Evolutionary conservation across 2,113 vertebrate genomes (phyloP), one percentile per base, ranked within the genome.

Genomic region (Phoenicopterus ruber): DNA sequence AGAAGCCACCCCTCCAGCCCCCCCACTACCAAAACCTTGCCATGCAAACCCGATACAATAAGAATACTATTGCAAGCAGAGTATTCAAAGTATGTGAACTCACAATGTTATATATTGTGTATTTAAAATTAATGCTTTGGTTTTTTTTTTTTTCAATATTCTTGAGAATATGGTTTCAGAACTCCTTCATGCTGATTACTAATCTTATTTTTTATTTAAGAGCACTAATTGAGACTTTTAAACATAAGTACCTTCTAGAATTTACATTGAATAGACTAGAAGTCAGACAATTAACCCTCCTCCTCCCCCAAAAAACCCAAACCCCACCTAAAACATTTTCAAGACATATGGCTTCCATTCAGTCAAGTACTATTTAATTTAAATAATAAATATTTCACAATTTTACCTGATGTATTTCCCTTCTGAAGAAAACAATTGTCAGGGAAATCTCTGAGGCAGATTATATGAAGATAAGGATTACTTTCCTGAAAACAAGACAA

Each of bases 401-500:
- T 67, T 91, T 40, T 42, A 57, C 59, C 44, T 84, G 36, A 49
- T 84, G 6, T 34, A 67, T 70, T 95, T 93, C 58, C 22, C 52
- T 88, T 78, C 55, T 47, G 82, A 84, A 62, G 38, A 63, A 82
- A 86, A 69, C 2, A 70, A 15, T 55, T 49, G 16, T 26, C 36
- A 90, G 21, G 19, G 36, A 58, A 81, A 90, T 92, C 62, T 54
- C 28, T 55, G 50, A 95, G 90, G 40, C 10, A 92, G 82, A 89
- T 7, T 40, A 57, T 50, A 67, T 94, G 62, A 90, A 94, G 32
- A 94, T 52, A 76, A 9, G 19, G 57, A 87, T 40, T 94, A 90
- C 31, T 88, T 96, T 93, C 70, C 59, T 93, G 93, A 96, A 95
- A 97, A 86, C 65, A 87, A 94, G 22, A 77, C 70, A 90, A 74